A percentile compares a stretch with the other conserved stretches of the same genome.
phyloP scores from a whole-genome alignment of 1,140 invertebrate genomes.

The Drosophila lacertosa region DNA sequence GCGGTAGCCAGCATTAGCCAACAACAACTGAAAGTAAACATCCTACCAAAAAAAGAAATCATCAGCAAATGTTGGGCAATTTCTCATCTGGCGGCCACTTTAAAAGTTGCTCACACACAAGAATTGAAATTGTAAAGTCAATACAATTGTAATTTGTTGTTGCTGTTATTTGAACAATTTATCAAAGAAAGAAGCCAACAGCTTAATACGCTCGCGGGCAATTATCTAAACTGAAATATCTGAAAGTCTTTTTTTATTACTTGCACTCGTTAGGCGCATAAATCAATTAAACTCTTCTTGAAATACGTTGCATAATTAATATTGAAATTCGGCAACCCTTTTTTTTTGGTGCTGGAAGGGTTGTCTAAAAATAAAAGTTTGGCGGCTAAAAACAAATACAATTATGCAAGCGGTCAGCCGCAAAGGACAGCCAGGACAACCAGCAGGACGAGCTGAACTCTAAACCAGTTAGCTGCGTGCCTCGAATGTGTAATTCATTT shows the following conservation, averaged over 20 bases:
- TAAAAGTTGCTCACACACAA: slow-evolving; percentile 71
- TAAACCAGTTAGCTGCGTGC: slow-evolving; percentile 42
- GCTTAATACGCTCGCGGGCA: too few species aligned
- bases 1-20: slow-evolving; percentile 43
- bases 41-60: slow-evolving; percentile 38
- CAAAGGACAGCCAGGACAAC: neutral
- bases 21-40: slow-evolving; percentile 63
- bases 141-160: slow-evolving; percentile 67
- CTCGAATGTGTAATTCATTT: slow-evolving; percentile 78
- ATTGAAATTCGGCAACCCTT: too few species aligned
- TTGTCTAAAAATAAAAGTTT: slow-evolving; percentile 37
- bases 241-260: too few species aligned
- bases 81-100: slow-evolving; percentile 52
- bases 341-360: too few species aligned
- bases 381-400: slow-evolving; percentile 68
- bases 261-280: too few species aligned
- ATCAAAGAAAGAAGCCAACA: too few species aligned
- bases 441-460: too few species aligned
- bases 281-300: slow-evolving; percentile 77
- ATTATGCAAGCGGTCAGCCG: slow-evolving; percentile 58
- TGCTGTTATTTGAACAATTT: slow-evolving; percentile 19
- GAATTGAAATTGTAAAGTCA: slow-evolving; percentile 79
- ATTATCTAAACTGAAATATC: too few species aligned
- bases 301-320: too few species aligned
- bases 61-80: slow-evolving; percentile 31